Evolutionary conservation across 2,113 vertebrate genomes (phyloP).

Genomic region (Coptodon rendalli): DNA sequence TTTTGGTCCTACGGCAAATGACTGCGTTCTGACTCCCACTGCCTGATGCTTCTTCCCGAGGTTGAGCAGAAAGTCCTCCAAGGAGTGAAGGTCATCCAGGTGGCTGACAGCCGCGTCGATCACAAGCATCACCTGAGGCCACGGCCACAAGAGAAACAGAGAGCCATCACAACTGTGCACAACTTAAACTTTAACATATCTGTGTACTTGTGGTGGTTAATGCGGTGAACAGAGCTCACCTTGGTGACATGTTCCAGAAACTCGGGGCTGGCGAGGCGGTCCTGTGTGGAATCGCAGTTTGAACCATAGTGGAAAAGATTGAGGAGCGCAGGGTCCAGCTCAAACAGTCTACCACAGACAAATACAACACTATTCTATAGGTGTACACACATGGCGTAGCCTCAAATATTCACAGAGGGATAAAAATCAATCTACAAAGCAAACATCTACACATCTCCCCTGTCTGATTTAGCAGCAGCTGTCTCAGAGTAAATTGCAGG

Average conservation of each 20-base stretch:
- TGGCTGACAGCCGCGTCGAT: constrained; percentile 89
- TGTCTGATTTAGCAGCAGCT: constrained; percentile 39
- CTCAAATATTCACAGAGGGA: background rate
- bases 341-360: constrained; percentile 81
- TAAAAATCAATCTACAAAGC: constrained; percentile 5
- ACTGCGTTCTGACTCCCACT: constrained; percentile 84
- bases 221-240: constrained; percentile 68
- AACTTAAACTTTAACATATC: background rate
- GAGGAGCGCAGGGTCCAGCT: constrained; percentile 85
- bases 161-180: background rate
- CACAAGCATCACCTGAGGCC: constrained; percentile 88
- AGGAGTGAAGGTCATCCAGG: constrained; percentile 81
- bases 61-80: constrained; percentile 86
- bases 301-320: constrained; percentile 86
- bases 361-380: constrained; percentile 23
- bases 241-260: constrained; percentile 93
- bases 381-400: background rate
- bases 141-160: background rate
- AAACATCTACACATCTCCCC: constrained; percentile 4
- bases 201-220: background rate
- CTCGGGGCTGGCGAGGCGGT: constrained; percentile 85
- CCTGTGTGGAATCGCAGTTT: constrained; percentile 81
- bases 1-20: constrained; percentile 79
- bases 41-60: constrained; percentile 88
- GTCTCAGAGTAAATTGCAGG: constrained; percentile 60